phyloP scores from a whole-genome alignment of 2,888 invertebrate species.

The Entomobrya multifasciata region DNA sequence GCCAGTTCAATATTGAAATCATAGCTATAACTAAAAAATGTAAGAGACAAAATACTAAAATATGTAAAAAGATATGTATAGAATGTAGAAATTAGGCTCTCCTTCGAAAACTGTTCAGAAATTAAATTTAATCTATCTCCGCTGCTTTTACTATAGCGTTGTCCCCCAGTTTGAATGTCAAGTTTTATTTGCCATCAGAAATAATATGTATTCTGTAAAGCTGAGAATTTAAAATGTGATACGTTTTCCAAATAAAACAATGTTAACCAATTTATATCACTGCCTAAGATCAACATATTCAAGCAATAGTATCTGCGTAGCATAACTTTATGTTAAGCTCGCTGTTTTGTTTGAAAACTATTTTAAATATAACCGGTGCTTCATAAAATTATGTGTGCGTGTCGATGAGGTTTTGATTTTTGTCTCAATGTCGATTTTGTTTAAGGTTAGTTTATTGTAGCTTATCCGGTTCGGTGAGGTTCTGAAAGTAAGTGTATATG shows the following conservation, averaged over 20 bases:
- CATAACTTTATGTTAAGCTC: too few species aligned
- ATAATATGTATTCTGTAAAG: background rate
- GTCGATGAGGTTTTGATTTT: background rate
- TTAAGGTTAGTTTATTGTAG: too few species aligned
- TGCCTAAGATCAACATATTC: too few species aligned
- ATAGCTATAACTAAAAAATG: background rate
- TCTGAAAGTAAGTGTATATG: slow-evolving; percentile 7
- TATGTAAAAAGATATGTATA: slow-evolving; percentile 19
- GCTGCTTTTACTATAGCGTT: too few species aligned
- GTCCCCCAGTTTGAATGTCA: background rate
- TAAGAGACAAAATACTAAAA: background rate
- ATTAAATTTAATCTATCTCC: background rate
- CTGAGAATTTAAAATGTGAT: background rate
- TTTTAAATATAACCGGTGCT: too few species aligned
- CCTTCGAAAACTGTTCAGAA: background rate
- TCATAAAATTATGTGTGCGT: background rate
- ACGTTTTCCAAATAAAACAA: background rate
- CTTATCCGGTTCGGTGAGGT: too few species aligned
- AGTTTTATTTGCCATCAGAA: background rate
- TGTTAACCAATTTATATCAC: too few species aligned
- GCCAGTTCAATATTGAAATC: slow-evolving; percentile 1
- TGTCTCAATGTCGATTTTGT: too few species aligned
- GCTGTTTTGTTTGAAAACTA: too few species aligned
- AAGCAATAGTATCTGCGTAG: too few species aligned
- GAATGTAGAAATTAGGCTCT: too few species aligned